Percentiles rank a stretch among this genome's conserved stretches.
Evolutionary conservation across 64 coral and sea anemone species (phyloP).

Genomic region (Pachyseris speciosa): DNA sequence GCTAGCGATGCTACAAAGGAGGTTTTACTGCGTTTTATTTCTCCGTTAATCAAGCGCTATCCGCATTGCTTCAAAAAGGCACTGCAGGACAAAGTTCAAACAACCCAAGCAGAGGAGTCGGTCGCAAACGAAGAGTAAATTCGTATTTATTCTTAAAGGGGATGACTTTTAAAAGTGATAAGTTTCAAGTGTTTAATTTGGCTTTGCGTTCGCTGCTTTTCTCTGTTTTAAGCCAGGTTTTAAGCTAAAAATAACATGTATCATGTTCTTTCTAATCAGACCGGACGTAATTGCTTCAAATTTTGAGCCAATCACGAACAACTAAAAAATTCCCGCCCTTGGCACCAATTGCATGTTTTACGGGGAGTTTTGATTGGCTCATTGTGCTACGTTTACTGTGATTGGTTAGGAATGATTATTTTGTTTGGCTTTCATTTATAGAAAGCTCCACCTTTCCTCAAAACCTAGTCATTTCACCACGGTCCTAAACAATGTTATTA

Average conservation of each 20-base stretch:
- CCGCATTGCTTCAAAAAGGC: conserved; percentile 5
- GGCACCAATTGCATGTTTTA: background rate
- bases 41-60: conserved; percentile 8
- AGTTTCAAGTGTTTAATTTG: background rate
- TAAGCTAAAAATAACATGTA: no score
- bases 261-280: background rate
- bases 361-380: background rate
- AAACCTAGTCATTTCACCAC: no score
- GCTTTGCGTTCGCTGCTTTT: background rate
- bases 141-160: background rate
- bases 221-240: no score
- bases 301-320: no score
- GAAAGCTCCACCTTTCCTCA: no score
- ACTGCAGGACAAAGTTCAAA: background rate
- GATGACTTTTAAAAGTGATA: background rate
- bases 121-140: background rate
- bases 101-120: no score
- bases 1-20: background rate
- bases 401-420: background rate
- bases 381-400: background rate
- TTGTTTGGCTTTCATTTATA: background rate
- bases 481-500: no score
- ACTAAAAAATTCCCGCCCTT: background rate
- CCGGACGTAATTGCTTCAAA: no score
- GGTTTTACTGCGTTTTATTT: background rate